Conservation (phyloP, 2,797 vertebrate genomes). For the Microchirus variegatus region DNA sequence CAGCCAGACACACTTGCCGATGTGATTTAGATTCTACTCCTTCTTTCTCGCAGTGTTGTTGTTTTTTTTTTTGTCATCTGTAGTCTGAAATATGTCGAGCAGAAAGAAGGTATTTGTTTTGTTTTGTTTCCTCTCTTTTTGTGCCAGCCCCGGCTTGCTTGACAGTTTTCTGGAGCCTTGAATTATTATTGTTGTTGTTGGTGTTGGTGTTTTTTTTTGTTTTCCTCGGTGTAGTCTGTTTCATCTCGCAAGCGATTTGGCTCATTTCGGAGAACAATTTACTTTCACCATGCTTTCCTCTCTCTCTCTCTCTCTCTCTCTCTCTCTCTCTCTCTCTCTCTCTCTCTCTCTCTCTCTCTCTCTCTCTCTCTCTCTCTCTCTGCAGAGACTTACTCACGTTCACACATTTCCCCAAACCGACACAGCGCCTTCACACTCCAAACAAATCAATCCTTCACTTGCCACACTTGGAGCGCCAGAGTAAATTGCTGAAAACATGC, state of each 20-base stretch:
- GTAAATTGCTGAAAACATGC: slow-evolving; percentile 56
- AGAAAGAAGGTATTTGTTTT: slow-evolving; percentile 63
- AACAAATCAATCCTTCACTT: slow-evolving; percentile 72
- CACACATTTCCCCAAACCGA: slow-evolving; percentile 65
- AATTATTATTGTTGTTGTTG: slow-evolving; percentile 28
- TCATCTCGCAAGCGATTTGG: slow-evolving; percentile 67
- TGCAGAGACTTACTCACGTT: slow-evolving; percentile 58
- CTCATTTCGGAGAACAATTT: slow-evolving; percentile 68
- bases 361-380: no score
- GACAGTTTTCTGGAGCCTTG: slow-evolving; percentile 52
- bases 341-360: no score
- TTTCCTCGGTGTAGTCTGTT: slow-evolving; percentile 53
- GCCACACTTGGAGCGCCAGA: slow-evolving; percentile 38
- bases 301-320: no score
- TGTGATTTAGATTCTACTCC: slow-evolving; percentile 70
- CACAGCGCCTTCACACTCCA: slow-evolving; percentile 64
- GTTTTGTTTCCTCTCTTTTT: slow-evolving; percentile 43
- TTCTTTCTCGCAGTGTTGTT: slow-evolving; percentile 53
- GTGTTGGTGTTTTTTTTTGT: neutral
- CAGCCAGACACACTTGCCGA: slow-evolving; percentile 61
- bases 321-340: no score
- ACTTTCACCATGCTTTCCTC: slow-evolving; percentile 38
- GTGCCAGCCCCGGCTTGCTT: slow-evolving; percentile 46
- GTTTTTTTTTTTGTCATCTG: slow-evolving; percentile 56
- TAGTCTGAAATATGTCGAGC: slow-evolving; percentile 64